A percentile compares a stretch with the other conserved stretches of the same genome.
Conservation (phyloP, 2,797 vertebrate species). For the Pelobates cultripes region DNA sequence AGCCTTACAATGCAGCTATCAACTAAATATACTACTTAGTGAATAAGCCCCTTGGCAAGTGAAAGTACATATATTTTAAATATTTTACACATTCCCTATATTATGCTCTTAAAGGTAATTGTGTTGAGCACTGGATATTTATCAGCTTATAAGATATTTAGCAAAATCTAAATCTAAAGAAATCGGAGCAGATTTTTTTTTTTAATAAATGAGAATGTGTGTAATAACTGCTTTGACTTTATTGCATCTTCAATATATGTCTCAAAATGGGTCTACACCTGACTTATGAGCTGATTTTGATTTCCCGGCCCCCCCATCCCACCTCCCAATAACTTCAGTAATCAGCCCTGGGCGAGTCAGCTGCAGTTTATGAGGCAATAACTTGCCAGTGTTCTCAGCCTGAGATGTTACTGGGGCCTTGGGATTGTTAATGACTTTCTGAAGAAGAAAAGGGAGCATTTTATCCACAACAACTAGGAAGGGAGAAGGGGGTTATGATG, state of each 20-base stretch:
- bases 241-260: slow-evolving; percentile 45
- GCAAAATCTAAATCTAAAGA: slow-evolving; percentile 47
- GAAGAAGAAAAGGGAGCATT: slow-evolving; percentile 40
- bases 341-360: slow-evolving; percentile 53
- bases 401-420: slow-evolving; percentile 49
- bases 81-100: no score
- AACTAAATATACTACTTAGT: no score
- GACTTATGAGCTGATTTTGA: slow-evolving; percentile 53
- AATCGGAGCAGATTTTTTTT: slow-evolving; percentile 1
- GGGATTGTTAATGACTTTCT: slow-evolving; percentile 48
- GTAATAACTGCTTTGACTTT: slow-evolving; percentile 43
- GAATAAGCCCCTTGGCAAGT: no score
- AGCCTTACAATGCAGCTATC: no score
- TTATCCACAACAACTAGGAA: slow-evolving; percentile 43
- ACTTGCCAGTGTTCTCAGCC: slow-evolving; percentile 55
- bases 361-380: slow-evolving; percentile 57
- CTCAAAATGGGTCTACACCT: slow-evolving; percentile 46
- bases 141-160: neutral
- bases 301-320: slow-evolving; percentile 34
- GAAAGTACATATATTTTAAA: no score
- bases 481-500: slow-evolving; percentile 36
- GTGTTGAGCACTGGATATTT: neutral
- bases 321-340: slow-evolving; percentile 51
- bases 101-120: neutral
- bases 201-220: slow-evolving; percentile 40